Evolutionary conservation across 2,797 vertebrate species (phyloP), one percentile per base, ranked within the genome.

Genomic region (Agapornis canus): DNA sequence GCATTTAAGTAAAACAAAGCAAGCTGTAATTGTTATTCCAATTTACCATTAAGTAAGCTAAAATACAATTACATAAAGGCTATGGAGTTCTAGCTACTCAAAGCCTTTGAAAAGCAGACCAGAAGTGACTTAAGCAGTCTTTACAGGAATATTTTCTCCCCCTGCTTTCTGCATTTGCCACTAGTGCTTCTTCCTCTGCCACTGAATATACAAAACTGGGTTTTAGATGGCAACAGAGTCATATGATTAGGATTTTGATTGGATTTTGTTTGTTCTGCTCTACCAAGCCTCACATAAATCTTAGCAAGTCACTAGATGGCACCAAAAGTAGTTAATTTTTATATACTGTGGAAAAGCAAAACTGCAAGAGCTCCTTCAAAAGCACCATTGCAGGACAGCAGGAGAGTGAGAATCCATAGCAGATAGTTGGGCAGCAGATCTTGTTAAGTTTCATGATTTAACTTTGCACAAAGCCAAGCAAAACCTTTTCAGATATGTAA

Each of bases 291-390:
- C 60, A 89, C 49, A 69, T 85, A 94, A 92, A 91, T 91, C 77
- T 82, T 75, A 82, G 73, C 54, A 89, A 71, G 90, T 94, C 96
- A 95, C 95, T 96, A 97, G 95, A 83, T 96, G 97, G 96, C 96
- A 97, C 95, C 95, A 96, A 89, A 96, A 94, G 78, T 95, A 96
- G 94, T 95, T 96, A 92, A 93, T 75, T 96, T 96, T 95, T 94
- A 77, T 54, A 70, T 88, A 73, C 69, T 77, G 45, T 56, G 77
- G 12, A 77, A 79, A 82, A 89, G 48, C 25, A 87, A 83, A 73
- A 48, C 47, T 61, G 47, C 23, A 83, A 81, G 70, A 75, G 43
- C 47, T 37, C 18, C 31, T 66, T 37, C 72, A 81, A 51, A 84
- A 63, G 31, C 35, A 22, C 29, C 29, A 8, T n/a, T 83, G 35